Evolutionary conservation across 2,888 invertebrate genomes (phyloP).

Genomic region (Euspilapteryx auroguttella): DNA sequence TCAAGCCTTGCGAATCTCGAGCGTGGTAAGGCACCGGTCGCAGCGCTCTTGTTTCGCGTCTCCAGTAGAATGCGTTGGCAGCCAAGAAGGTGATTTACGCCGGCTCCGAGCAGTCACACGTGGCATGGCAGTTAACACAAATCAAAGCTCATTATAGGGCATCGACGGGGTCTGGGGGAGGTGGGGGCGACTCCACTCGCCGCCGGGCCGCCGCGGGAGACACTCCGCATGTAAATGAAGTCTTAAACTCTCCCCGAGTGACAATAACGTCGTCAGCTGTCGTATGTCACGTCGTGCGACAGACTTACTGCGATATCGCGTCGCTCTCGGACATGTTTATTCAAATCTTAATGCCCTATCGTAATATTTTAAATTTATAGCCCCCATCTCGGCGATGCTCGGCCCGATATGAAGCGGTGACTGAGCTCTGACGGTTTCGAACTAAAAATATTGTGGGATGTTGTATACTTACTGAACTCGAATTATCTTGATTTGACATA

Average conservation of each 20-base stretch:
- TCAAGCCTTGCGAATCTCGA: constrained; percentile 34
- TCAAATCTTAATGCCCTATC: constrained; percentile 39
- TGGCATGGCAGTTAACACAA: constrained; percentile 1
- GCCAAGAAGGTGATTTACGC: constrained; percentile 1
- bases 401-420: too few species aligned
- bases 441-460: too few species aligned
- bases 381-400: constrained; percentile 14
- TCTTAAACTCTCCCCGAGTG: constrained; percentile 13
- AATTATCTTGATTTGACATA: too few species aligned
- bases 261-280: constrained; percentile 21
- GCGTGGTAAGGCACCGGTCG: constrained; percentile 32
- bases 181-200: neutral
- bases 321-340: constrained; percentile 36
- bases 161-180: constrained; percentile 5
- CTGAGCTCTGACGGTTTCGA: too few species aligned
- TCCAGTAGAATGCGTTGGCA: constrained; percentile 5
- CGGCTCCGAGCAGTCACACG: neutral
- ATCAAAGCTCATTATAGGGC: constrained; percentile 8
- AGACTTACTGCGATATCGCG: constrained; percentile 15
- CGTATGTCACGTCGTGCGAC: constrained; percentile 15
- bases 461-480: too few species aligned
- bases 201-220: constrained; percentile 4
- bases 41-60: constrained; percentile 28
- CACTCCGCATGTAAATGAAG: constrained; percentile 21
- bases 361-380: constrained; percentile 43